These are phyloP conservation scores for Gallinago solitaria DNA, from an alignment of 2,797 vertebrate genomes.

Conservation along the genomic window DNA sequence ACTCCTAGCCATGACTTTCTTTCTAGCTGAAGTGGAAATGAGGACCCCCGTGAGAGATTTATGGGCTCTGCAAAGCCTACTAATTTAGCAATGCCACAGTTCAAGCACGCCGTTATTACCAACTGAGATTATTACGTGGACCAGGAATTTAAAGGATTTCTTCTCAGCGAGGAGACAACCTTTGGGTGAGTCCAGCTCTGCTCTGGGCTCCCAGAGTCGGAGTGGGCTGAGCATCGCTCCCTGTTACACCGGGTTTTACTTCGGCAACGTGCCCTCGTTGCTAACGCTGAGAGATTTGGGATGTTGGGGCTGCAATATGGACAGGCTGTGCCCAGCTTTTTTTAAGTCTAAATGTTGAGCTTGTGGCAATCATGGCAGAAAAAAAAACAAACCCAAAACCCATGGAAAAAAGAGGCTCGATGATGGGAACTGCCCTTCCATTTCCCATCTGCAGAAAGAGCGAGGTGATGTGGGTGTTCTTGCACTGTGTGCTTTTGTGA, in stretches of 20 bases:
- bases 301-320: not conserved
- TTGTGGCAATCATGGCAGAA: not conserved
- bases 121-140: not conserved
- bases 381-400: not conserved
- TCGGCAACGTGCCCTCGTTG: not conserved
- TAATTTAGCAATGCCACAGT: not conserved
- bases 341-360: not conserved
- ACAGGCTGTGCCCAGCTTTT: not conserved
- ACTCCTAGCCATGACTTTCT: not conserved
- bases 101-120: not conserved
- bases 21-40: not conserved
- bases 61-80: not conserved
- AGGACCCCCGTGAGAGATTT: not conserved
- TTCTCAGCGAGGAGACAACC: not conserved
- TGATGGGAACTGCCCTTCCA: not conserved
- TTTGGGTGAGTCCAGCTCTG: not conserved
- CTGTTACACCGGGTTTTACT: not conserved
- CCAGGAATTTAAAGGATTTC: not conserved
- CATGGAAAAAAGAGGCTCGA: not conserved
- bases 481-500: not conserved
- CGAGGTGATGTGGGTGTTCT: not conserved
- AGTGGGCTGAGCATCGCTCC: not conserved
- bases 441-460: not conserved
- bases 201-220: not conserved
- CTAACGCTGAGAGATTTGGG: not conserved